phyloP scores from a whole-genome alignment of 2,797 vertebrate genomes.

The Antennarius maculatus region DNA sequence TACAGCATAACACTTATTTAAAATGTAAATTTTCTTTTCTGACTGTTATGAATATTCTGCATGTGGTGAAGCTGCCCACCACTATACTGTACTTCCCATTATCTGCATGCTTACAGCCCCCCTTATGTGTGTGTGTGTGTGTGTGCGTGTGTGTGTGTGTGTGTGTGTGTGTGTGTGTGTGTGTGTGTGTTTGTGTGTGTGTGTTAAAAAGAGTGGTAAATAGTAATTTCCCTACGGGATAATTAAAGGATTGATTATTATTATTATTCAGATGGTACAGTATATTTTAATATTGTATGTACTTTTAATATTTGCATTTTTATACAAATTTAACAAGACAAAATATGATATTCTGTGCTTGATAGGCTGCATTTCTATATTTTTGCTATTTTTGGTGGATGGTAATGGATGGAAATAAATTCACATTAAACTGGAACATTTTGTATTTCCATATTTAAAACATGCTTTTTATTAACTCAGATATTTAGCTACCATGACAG shows the following conservation, averaged over 20 bases:
- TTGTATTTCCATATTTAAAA: background rate
- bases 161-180: no score
- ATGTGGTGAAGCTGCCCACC: background rate
- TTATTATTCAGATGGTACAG: slow-evolving; percentile 1
- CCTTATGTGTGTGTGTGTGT: no score
- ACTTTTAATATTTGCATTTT: background rate
- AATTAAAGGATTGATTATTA: no score
- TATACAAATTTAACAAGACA: background rate
- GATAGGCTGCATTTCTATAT: background rate
- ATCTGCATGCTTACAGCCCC: no score
- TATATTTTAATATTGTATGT: slow-evolving; percentile 11
- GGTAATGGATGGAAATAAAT: slow-evolving; percentile 8
- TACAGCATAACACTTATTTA: background rate
- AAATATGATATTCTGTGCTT: background rate
- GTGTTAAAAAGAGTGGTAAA: no score
- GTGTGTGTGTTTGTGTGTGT: no score
- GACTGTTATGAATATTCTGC: slow-evolving; percentile 16
- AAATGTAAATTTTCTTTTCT: slow-evolving; percentile 9
- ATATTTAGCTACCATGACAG: background rate
- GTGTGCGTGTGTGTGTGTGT: no score
- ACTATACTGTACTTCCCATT: no score
- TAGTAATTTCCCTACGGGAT: no score
- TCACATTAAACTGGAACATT: background rate
- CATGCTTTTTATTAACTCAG: background rate
- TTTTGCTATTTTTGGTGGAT: background rate